phyloP scores from a whole-genome alignment of 1,140 invertebrate species.

The Drosophila pachea region DNA sequence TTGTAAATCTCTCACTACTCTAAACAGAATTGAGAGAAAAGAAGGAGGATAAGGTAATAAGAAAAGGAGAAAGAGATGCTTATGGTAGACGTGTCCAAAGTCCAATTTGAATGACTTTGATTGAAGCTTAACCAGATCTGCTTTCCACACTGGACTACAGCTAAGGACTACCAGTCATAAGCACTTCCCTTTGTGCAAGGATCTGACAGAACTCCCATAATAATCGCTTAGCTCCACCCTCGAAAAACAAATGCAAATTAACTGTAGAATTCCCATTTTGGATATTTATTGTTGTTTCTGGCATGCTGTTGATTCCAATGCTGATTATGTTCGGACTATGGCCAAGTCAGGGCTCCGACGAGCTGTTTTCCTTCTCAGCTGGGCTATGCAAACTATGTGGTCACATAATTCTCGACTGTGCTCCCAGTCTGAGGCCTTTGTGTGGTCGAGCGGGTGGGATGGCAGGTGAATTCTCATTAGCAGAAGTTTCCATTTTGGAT shows the following conservation, averaged over 20 bases:
- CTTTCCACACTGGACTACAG: too few relatives aligned
- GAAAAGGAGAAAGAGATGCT: too few relatives aligned
- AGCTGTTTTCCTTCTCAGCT: not conserved
- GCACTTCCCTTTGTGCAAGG: not conserved
- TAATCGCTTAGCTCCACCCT: not conserved
- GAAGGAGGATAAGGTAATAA: too few relatives aligned
- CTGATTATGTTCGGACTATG: constrained; percentile 10
- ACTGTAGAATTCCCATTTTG: constrained; percentile 1
- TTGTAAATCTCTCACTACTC: not conserved
- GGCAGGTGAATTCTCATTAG: constrained; percentile 31
- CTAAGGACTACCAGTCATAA: not conserved
- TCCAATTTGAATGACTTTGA: too few relatives aligned
- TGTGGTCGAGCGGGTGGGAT: not conserved
- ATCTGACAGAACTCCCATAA: not conserved
- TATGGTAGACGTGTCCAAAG: too few relatives aligned
- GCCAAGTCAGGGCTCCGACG: not conserved
- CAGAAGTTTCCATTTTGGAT: constrained; percentile 30
- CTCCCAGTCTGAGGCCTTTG: not conserved
- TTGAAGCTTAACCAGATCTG: too few relatives aligned
- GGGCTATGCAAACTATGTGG: not conserved
- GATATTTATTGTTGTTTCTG: not conserved
- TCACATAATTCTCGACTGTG: constrained; percentile 4
- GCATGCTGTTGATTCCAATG: not conserved
- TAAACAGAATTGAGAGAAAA: too few relatives aligned
- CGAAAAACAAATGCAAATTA: constrained; percentile 18